These are phyloP conservation scores for Xestia ashworthii DNA, from an alignment of 2,888 invertebrate species.

Conservation along the genomic window DNA sequence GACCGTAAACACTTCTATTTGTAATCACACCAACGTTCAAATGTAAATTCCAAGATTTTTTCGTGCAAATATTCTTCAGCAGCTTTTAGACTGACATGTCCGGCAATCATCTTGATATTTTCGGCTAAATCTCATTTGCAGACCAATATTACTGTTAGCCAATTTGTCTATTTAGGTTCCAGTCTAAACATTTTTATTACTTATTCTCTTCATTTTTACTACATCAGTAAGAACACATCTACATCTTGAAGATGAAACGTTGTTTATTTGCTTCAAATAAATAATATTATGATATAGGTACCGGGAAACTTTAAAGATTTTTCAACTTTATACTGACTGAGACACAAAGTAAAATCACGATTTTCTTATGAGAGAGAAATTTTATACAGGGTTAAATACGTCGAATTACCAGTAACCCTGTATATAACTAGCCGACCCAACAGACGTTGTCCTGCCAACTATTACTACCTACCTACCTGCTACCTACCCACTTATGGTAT, in stretches of 20 bases:
- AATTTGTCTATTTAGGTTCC: constrained; percentile 13
- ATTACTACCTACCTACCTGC: too few relatives aligned
- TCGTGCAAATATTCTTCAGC: constrained; percentile 9
- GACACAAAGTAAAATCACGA: background rate
- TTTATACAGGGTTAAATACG: too few relatives aligned
- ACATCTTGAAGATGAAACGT: constrained; percentile 21
- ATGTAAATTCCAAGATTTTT: constrained; percentile 6
- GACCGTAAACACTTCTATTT: constrained; percentile 45
- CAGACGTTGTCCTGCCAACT: too few relatives aligned
- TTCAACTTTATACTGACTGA: background rate
- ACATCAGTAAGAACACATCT: too few relatives aligned
- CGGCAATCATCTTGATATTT: constrained; percentile 33
- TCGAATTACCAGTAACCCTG: too few relatives aligned
- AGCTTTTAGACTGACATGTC: constrained; percentile 21
- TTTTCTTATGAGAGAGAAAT: background rate
- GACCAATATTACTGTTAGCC: constrained; percentile 8
- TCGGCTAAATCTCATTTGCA: background rate
- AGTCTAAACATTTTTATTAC: constrained; percentile 35
- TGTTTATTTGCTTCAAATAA: constrained; percentile 26
- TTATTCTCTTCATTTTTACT: too few relatives aligned
- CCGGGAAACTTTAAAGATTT: background rate
- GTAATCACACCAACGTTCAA: constrained; percentile 31
- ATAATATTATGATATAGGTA: constrained; percentile 16
- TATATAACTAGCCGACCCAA: too few relatives aligned
- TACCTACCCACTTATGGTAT: too few relatives aligned